Conservation (phyloP, 2,113 vertebrate species). For the Campylomormyrus numenius region DNA sequence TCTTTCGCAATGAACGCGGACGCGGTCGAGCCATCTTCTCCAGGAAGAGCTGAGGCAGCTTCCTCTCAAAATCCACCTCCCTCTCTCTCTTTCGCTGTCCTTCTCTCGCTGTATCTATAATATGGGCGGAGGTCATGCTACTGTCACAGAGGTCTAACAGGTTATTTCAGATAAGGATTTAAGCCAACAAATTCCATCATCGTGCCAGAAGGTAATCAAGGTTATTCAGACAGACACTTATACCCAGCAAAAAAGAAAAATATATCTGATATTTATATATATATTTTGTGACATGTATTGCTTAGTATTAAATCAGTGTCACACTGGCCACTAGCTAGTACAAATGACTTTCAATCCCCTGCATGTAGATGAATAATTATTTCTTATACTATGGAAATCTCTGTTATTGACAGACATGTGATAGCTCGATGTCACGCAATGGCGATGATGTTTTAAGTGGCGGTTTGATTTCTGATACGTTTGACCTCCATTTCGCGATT, state of each 20-base stretch:
- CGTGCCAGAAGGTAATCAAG: neutral
- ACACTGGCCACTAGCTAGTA: neutral
- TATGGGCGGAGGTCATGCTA: neutral
- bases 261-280: neutral
- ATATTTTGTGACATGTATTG: neutral
- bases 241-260: neutral
- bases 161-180: neutral
- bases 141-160: neutral
- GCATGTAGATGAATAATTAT: neutral
- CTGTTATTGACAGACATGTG: neutral
- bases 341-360: neutral
- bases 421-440: neutral
- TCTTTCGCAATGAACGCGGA: neutral
- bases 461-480: neutral
- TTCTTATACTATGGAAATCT: neutral
- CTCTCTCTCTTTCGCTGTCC: neutral
- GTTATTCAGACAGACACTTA: neutral
- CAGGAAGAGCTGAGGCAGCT: neutral
- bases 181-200: neutral
- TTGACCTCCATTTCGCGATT: neutral
- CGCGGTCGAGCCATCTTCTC: neutral
- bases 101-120: neutral
- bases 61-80: neutral
- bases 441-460: neutral
- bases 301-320: neutral